Conservation (phyloP, 2,888 invertebrate genomes). For the Autographa pulchrina region DNA sequence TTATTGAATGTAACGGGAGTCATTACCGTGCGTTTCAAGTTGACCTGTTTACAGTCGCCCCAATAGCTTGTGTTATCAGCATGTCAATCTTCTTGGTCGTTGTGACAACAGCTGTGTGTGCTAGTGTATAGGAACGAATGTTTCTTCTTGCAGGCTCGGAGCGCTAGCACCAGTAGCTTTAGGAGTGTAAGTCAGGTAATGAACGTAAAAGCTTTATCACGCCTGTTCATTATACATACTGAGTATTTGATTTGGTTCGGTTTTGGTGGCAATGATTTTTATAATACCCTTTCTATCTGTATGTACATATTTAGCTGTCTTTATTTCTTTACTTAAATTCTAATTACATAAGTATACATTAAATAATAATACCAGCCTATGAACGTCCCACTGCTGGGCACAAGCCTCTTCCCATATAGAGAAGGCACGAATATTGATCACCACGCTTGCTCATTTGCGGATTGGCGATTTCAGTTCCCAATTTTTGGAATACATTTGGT, state of each 20-base stretch:
- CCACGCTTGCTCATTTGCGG: too few species aligned
- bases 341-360: too few species aligned
- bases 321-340: too few species aligned
- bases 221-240: constrained; percentile 76
- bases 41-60: constrained; percentile 64
- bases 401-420: too few species aligned
- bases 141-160: constrained; percentile 94
- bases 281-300: constrained; percentile 12
- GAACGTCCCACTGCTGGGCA: too few species aligned
- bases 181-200: constrained; percentile 96
- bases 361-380: too few species aligned
- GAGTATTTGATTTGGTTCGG: constrained; percentile 73
- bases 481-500: too few species aligned
- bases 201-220: constrained; percentile 76
- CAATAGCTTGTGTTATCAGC: constrained; percentile 66
- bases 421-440: too few species aligned
- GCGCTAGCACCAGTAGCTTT: constrained; percentile 97
- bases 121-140: constrained; percentile 88
- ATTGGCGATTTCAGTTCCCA: too few species aligned
- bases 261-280: constrained; percentile 79
- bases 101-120: constrained; percentile 79
- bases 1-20: constrained; percentile 17
- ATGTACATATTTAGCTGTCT: not conserved
- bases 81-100: constrained; percentile 86
- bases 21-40: constrained; percentile 11